These are phyloP conservation scores for Noctua fimbriata DNA, from an alignment of 2,888 invertebrate species.

Conservation along the genomic window DNA sequence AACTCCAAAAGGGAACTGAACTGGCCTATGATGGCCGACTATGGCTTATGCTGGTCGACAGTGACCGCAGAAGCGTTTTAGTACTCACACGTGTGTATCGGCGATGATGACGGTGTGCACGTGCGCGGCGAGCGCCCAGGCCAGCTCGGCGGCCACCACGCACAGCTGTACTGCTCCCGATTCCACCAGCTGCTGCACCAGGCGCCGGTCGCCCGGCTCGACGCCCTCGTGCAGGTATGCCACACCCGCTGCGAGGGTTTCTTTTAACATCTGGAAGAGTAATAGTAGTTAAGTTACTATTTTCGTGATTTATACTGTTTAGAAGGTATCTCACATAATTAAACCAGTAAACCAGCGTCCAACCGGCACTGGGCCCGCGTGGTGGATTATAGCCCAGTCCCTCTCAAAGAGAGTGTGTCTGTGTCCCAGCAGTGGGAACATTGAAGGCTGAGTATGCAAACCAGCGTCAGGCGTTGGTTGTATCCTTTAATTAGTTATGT, in stretches of 20 bases:
- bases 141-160: slow-evolving; percentile 97
- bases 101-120: slow-evolving; percentile 99
- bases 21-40: neutral
- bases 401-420: too few relatives aligned
- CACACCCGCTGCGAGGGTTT: slow-evolving; percentile 98
- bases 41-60: neutral
- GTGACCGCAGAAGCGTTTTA: neutral
- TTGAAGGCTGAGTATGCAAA: too few relatives aligned
- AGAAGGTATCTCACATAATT: too few relatives aligned
- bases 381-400: too few relatives aligned
- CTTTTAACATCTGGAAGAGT: slow-evolving; percentile 93
- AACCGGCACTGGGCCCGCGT: too few relatives aligned
- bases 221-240: slow-evolving; percentile 99
- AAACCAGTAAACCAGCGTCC: too few relatives aligned
- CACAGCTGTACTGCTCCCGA: slow-evolving; percentile 97
- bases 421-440: too few relatives aligned
- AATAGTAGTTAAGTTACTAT: neutral
- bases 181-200: slow-evolving; percentile 98
- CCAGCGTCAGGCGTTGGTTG: too few relatives aligned
- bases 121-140: slow-evolving; percentile 97
- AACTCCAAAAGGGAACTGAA: neutral
- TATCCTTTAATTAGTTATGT: too few relatives aligned
- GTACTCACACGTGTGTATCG: slow-evolving; percentile 94
- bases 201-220: slow-evolving; percentile 94
- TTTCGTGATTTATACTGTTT: too few relatives aligned